phyloP scores from a whole-genome alignment of 1,140 invertebrate genomes.

The Hyles vespertilio region DNA sequence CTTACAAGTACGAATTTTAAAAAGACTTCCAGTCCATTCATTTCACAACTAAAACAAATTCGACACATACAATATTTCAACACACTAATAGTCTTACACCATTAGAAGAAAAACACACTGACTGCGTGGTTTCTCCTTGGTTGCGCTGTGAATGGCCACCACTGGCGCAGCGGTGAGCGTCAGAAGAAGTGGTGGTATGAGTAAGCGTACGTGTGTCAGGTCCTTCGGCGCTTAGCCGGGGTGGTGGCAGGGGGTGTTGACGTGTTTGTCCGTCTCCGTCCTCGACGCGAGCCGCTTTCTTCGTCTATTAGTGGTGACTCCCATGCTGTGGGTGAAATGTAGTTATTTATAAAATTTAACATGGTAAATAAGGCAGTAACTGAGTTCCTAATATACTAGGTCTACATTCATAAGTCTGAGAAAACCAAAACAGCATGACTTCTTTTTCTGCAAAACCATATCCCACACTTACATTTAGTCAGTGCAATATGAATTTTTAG shows the following conservation, averaged over 20 bases:
- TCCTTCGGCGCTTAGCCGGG: conserved; percentile 53
- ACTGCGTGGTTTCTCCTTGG: conserved; percentile 28
- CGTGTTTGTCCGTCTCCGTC: conserved; percentile 48
- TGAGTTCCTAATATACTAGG: no score
- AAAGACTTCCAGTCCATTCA: no score
- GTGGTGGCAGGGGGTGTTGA: conserved; percentile 54
- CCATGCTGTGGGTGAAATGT: conserved; percentile 31
- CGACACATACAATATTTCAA: no score
- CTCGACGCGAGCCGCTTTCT: conserved; percentile 43
- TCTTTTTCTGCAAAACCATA: not conserved
- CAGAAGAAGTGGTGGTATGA: conserved; percentile 60
- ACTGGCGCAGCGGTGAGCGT: conserved; percentile 35
- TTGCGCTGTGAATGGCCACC: conserved; percentile 20
- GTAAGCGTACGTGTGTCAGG: conserved; percentile 51
- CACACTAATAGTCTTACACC: not conserved
- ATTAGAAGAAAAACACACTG: conserved; percentile 31
- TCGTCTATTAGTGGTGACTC: conserved; percentile 55
- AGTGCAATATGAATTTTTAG: no score
- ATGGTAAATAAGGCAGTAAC: no score
- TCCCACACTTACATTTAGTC: not conserved
- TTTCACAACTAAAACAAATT: no score
- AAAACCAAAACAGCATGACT: not conserved
- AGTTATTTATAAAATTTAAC: not conserved
- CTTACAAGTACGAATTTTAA: no score
- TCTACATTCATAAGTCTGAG: no score